A percentile compares a stretch with the other conserved stretches of the same genome.
Conservation (phyloP, 2,113 vertebrate genomes). For the Colinus virginianus region DNA sequence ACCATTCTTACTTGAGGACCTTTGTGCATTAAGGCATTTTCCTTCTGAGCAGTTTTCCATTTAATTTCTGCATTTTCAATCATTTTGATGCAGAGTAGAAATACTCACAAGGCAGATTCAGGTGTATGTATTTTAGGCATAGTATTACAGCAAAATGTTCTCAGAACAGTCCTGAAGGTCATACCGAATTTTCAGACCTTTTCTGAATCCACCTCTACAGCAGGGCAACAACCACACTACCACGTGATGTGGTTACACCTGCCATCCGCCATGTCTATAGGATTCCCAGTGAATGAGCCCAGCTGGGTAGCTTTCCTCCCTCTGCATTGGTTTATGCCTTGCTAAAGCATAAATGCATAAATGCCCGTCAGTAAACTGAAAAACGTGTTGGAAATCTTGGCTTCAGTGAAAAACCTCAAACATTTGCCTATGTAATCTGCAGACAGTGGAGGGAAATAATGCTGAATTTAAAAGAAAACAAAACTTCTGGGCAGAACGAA, state of each 20-base stretch:
- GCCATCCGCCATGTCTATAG: neutral
- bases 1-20: neutral
- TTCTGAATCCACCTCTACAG: neutral
- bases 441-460: neutral
- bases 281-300: neutral
- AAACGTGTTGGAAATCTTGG: neutral
- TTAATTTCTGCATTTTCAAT: conserved; percentile 18
- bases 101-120: neutral
- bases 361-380: neutral
- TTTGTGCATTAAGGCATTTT: neutral
- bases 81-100: neutral
- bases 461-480: neutral
- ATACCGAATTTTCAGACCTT: neutral
- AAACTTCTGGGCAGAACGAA: neutral
- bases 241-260: neutral
- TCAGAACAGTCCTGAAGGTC: neutral
- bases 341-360: neutral
- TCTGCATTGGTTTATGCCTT: neutral
- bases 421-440: neutral
- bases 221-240: neutral
- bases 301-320: neutral
- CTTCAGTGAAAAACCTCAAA: neutral
- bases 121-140: neutral
- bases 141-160: neutral
- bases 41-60: neutral